These are phyloP conservation scores for Engraulis encrasicolus DNA, from an alignment of 2,113 vertebrate species.

Conservation along the genomic window DNA sequence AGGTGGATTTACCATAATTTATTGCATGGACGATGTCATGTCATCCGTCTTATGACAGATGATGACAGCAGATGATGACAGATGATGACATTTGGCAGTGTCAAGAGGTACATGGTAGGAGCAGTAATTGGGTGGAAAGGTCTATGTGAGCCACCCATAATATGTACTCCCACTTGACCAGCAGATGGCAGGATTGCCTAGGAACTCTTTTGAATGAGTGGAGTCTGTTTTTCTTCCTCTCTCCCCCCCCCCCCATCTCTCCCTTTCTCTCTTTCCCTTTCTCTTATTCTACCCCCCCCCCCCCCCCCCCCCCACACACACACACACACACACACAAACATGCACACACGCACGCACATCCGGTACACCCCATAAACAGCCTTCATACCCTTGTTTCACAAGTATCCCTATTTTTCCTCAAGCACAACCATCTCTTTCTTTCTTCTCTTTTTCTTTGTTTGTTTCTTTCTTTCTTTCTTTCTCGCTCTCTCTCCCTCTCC, in stretches of 20 bases:
- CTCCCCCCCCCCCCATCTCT: background rate
- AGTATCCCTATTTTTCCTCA: slow-evolving; percentile 33
- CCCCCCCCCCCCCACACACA: background rate
- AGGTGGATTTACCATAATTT: too few relatives aligned
- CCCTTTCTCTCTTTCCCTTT: background rate
- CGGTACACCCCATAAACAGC: background rate
- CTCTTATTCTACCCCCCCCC: background rate
- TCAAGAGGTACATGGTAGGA: too few relatives aligned
- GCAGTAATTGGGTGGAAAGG: too few relatives aligned
- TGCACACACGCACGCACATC: background rate
- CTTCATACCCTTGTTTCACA: slow-evolving; percentile 16
- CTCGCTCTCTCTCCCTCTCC: too few relatives aligned
- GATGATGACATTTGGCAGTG: too few relatives aligned
- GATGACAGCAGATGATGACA: background rate
- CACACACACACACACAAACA: background rate
- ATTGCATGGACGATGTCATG: too few relatives aligned
- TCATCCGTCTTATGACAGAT: too few relatives aligned
- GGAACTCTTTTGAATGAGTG: slow-evolving; percentile 49
- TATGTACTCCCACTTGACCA: slow-evolving; percentile 50
- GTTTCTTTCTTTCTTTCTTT: background rate
- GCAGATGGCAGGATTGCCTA: slow-evolving; percentile 76
- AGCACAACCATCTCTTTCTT: background rate
- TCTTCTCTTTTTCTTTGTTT: too few relatives aligned
- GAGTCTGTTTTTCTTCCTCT: background rate
- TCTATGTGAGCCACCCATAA: too few relatives aligned